These are phyloP conservation scores for Mesembrinibis cayennensis DNA, from an alignment of 2,113 vertebrate genomes.

Conservation along the genomic window DNA sequence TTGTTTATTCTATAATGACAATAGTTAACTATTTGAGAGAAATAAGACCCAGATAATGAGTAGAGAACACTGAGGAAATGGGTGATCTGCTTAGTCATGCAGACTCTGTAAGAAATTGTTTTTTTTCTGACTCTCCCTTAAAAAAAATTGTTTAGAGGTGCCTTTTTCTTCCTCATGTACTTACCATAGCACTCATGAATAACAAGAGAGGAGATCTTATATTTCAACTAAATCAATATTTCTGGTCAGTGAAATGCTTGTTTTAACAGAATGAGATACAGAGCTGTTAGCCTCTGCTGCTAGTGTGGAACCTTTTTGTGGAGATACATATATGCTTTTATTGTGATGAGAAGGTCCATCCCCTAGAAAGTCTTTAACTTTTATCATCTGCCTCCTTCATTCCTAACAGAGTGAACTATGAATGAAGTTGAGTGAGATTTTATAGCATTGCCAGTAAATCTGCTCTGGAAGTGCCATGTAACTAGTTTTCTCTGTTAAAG, in stretches of 20 bases:
- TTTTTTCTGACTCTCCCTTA: background rate
- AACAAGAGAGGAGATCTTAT: background rate
- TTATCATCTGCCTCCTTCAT: background rate
- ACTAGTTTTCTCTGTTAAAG: background rate
- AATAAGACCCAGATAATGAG: background rate
- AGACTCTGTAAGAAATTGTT: background rate
- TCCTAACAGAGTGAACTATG: background rate
- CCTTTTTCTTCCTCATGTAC: background rate
- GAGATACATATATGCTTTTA: background rate
- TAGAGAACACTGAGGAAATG: background rate
- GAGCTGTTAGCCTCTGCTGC: background rate
- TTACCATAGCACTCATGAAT: background rate
- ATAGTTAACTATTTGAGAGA: background rate
- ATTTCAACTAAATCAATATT: slow-evolving; percentile 37
- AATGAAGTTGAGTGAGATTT: background rate
- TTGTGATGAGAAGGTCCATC: background rate
- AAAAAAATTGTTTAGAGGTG: background rate
- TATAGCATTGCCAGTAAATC: background rate
- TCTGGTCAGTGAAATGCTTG: background rate
- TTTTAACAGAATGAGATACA: background rate
- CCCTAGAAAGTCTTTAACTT: background rate
- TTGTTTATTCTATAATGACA: background rate
- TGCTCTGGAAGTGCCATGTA: background rate
- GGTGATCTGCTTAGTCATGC: slow-evolving; percentile 6
- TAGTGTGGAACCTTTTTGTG: background rate